Evolutionary conservation across 2,797 vertebrate species (phyloP), one percentile per base, ranked within the genome.

Genomic region (Sciurus carolinensis): DNA sequence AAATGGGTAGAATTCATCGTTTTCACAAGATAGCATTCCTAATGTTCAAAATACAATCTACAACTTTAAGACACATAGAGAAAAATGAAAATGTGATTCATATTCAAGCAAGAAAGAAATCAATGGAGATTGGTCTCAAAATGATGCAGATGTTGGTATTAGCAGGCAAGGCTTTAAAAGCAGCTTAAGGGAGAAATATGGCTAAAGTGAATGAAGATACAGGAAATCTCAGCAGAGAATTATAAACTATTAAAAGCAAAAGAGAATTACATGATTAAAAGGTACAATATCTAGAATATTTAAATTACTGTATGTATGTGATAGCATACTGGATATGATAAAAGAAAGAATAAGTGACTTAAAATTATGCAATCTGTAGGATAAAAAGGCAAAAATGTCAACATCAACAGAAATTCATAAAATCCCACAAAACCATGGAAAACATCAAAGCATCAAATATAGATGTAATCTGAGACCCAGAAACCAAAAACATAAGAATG

Each of bases 401-500:
- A 62, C 47, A 91, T 81, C n/a, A 82, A 50, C 50, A 22, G 36
- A 93, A 87, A 44, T 4, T 6, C 5, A n/a, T 59, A 77, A 44
- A 90, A 44, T 22, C 26, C 33, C 5, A 7, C 62, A 50, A 93
- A 95, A 94, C 52, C 7, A 20, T 50, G 33, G 71, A 44, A 82
- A 86, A 66, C 28, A 69, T 47, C 2, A 77, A 86, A 73, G 18
- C 36, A 10, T 77, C 44, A 36, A 69, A 24, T 12, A 67, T 24
- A 81, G 12, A 2, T 85, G 42, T 62, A 44, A 73, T 75, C 42
- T 85, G 54, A 93, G 20, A 95, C 20, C 28, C 87, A 77, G 18
- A 90, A 91, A 64, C 50, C 22, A 59, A 93, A 92, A 93, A 39
- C 10, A 96, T n/a, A 30, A 50, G 66, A 79, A 85, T 36, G 84